Evolutionary conservation across 2,113 vertebrate genomes (phyloP).

Genomic region (Euleptes europaea): DNA sequence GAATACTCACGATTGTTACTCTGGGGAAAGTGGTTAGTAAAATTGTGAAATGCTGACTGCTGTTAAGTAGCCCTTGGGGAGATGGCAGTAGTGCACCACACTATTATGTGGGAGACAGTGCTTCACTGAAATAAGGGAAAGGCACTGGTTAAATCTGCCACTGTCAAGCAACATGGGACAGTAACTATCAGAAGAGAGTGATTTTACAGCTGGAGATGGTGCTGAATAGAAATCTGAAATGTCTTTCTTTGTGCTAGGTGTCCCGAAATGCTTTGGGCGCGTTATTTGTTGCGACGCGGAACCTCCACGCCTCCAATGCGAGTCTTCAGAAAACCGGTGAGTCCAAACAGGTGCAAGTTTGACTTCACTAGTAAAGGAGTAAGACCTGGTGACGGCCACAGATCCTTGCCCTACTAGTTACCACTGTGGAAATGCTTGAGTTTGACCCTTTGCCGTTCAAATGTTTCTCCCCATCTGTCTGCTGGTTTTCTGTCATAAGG

Average conservation of each 20-base stretch:
- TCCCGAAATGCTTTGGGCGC: slow-evolving; percentile 85
- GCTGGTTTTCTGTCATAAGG: background rate
- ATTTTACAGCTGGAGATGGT: background rate
- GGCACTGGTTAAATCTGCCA: background rate
- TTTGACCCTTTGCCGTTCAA: background rate
- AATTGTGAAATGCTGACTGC: too few relatives aligned
- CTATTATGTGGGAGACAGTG: background rate
- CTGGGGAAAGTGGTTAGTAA: background rate
- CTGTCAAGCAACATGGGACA: background rate
- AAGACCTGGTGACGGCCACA: background rate
- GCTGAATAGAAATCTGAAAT: background rate
- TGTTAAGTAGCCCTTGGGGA: too few relatives aligned
- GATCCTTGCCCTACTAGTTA: background rate
- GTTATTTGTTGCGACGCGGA: slow-evolving; percentile 88
- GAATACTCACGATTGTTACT: background rate
- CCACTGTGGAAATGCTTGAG: background rate
- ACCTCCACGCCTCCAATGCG: slow-evolving; percentile 85
- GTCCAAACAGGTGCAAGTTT: slow-evolving; percentile 29
- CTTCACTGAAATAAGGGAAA: background rate
- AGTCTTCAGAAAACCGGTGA: slow-evolving; percentile 91
- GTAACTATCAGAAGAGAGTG: background rate
- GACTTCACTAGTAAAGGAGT: background rate
- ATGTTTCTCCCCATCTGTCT: background rate
- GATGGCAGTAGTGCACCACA: too few relatives aligned
- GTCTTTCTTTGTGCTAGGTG: slow-evolving; percentile 71